Conservation (phyloP, 2,888 invertebrate species). For the Aspidapion aeneum region DNA sequence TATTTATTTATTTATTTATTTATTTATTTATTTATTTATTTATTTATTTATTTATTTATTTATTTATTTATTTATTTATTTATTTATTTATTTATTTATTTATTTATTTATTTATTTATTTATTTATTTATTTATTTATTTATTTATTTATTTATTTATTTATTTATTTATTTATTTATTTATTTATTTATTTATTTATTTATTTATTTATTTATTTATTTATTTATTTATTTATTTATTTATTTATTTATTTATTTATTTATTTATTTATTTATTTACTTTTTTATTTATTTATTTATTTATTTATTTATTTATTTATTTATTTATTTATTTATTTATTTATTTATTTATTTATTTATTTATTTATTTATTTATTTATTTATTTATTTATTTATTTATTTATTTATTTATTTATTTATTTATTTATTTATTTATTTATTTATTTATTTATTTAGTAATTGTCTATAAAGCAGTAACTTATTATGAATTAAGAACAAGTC, state of each 20-base stretch:
- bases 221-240: neutral
- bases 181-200: neutral
- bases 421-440: neutral
- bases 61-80: too few species aligned
- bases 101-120: too few species aligned
- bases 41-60: too few species aligned
- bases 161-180: neutral
- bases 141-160: too few species aligned
- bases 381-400: neutral
- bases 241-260: neutral
- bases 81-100: too few species aligned
- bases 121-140: too few species aligned
- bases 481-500: too few species aligned
- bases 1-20: too few species aligned
- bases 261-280: neutral
- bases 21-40: too few species aligned
- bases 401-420: neutral
- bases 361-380: neutral
- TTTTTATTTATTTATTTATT: neutral
- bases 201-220: neutral
- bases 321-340: neutral
- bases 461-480: too few species aligned
- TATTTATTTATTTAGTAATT: neutral
- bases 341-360: neutral
- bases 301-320: neutral